Base-by-base conservation (phyloP, 2,888 invertebrate genomes). In the Rhopalosiphum nymphaeae region DNA sequence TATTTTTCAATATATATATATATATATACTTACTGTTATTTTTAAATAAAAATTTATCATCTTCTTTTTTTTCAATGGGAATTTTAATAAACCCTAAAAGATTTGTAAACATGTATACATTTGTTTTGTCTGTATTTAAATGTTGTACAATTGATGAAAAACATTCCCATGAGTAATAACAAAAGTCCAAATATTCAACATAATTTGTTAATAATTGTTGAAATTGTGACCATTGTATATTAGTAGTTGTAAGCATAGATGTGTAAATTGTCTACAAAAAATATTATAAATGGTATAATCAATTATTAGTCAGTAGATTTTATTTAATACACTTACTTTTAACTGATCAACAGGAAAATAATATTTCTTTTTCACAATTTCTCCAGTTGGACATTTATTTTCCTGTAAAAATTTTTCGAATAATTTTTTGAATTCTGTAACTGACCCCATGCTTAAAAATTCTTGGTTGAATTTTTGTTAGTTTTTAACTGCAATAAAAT, bases 141-240 rank as follows among this genome's bases (percentile, higher is more conserved):
- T 91, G 29, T 44, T 86, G 44, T 67, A 91, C 94, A 9, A 94
- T 90, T 4, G 67, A 87, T n/a, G 94, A 91, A 67, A 94, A 94
- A 91, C 94, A 94, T 87, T 94, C 91, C 94, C 94, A 94, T 0
- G 94, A 94, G 61, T 94, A 94, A 67, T 94, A 94, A 67, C 91
- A 91, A 94, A 94, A 90, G 49, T 94, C 94, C 42, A 94, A 49
- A 67, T 94, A 42, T 53, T 86, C 91, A 10, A 86, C 29, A 42
- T 94, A 91, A n/a, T 78, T 44, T 2, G 21, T 86, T 57, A 94
- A 86, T 42, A 94, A 67, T 61, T 91, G 42, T 91, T 94, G 90
- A 57, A 93, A 93, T n/a, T 93, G 84, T 29, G 93, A 85, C 94
- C 94, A 94, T 53, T 91, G 86, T 25, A 86, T 44, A 44, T 94